phyloP scores from a whole-genome alignment of 2,888 invertebrate species.

The Protula sp. region DNA sequence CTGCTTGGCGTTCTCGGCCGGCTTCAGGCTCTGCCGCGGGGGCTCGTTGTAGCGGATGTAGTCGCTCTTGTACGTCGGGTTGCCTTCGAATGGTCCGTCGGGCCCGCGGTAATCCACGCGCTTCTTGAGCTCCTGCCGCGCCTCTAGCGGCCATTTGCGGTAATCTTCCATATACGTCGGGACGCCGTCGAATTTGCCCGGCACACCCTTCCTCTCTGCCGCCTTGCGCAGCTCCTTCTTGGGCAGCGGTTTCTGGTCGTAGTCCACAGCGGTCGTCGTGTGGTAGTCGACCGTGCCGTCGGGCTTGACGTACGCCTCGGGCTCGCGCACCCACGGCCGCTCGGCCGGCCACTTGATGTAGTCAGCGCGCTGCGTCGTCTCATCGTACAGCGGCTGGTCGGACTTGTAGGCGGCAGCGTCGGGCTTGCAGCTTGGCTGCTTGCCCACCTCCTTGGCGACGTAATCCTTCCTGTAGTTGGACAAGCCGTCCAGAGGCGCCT shows the following conservation, averaged over 20 bases:
- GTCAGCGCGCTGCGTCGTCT: conserved; percentile 40
- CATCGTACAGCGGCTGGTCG: conserved; percentile 46
- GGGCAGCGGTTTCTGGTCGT: conserved; percentile 31
- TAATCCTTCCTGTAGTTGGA: conserved; percentile 46
- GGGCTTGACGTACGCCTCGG: conserved; percentile 41
- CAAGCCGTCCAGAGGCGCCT: conserved; percentile 42
- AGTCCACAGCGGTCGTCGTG: conserved; percentile 46
- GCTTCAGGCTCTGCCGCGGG: conserved; percentile 40
- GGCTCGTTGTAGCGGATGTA: conserved; percentile 36
- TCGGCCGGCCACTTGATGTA: conserved; percentile 30
- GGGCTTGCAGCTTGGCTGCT: conserved; percentile 44
- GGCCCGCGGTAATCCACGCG: conserved; percentile 30
- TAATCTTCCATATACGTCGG: conserved; percentile 33
- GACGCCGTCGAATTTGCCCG: conserved; percentile 25
- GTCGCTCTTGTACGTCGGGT: conserved; percentile 47
- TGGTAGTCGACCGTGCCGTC: conserved; percentile 45
- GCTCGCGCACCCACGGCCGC: conserved; percentile 34
- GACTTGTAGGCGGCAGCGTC: conserved; percentile 41
- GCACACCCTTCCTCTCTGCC: conserved; percentile 1
- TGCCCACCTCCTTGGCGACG: conserved; percentile 20
- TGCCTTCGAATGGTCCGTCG: conserved; percentile 42
- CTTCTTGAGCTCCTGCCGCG: conserved; percentile 18
- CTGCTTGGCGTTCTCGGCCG: conserved; percentile 34
- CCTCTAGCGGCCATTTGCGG: conserved; percentile 28
- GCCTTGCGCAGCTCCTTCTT: conserved; percentile 20